These are phyloP conservation scores for Drosophila albomicans DNA, from an alignment of 1,140 invertebrate genomes.

Conservation along the genomic window DNA sequence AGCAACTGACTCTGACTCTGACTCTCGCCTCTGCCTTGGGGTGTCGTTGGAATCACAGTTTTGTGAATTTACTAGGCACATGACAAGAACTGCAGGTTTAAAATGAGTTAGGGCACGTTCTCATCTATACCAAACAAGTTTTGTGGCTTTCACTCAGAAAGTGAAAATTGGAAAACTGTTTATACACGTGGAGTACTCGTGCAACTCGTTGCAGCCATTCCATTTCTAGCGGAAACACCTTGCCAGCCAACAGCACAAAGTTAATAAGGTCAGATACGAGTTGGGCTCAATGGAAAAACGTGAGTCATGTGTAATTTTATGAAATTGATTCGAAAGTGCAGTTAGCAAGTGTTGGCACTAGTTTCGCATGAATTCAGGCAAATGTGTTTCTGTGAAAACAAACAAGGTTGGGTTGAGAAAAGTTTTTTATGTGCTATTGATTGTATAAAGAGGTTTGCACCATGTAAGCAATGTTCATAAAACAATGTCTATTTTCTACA, in stretches of 20 bases:
- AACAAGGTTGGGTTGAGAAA: neutral
- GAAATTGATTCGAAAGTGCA: neutral
- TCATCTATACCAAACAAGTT: conserved; percentile 11
- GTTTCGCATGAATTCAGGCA: neutral
- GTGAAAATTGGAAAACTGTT: conserved; percentile 28
- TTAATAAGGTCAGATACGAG: conserved; percentile 5
- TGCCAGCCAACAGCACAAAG: neutral
- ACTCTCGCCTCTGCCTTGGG: neutral
- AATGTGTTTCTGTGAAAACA: neutral
- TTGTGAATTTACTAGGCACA: conserved; percentile 77
- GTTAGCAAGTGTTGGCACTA: neutral
- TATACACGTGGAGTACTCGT: neutral
- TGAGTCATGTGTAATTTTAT: conserved; percentile 1
- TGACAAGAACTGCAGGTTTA: conserved; percentile 50
- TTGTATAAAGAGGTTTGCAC: too few relatives aligned
- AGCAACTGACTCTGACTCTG: neutral
- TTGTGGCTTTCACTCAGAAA: conserved; percentile 28
- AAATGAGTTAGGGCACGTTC: conserved; percentile 53
- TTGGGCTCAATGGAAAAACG: neutral
- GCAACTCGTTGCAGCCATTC: too few relatives aligned
- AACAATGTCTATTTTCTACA: too few relatives aligned
- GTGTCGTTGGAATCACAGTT: conserved; percentile 67
- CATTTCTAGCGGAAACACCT: neutral
- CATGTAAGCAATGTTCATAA: too few relatives aligned
- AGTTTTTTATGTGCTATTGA: too few relatives aligned